Base-by-base conservation (phyloP, 1,140 invertebrate genomes). In the Ips typographus region DNA sequence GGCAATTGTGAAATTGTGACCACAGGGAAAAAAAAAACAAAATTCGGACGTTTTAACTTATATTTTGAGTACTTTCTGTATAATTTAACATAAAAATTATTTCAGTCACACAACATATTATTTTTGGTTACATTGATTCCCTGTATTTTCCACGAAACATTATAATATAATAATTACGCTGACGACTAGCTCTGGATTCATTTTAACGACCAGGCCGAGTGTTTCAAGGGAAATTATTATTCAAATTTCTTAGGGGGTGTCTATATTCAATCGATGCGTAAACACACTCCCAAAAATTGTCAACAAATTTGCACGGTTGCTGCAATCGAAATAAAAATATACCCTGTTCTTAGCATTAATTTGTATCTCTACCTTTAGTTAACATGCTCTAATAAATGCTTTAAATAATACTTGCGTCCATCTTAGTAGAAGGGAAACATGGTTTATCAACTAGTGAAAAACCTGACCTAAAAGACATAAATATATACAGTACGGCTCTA, bases 71-170 rank as follows among this genome's bases (percentile, higher is more conserved):
- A 72, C 62, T 65, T 70, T 70, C 40, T 63, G 22, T 71, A 64
- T 62, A 61, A 52, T 60, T 64, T 68, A 56, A 71, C 71, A 68
- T 68, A 65, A 58, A 59, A 41, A 70, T 65, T 53, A 63, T 68
- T 63, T 73, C 70, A 66, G 70, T 73, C 72, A 73, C 72, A 73
- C 66, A 70, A 57, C n/a, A n/a, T n/a, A n/a, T n/a, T n/a, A 65
- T 61, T 71, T 69, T 65, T 66, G 66, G 70, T 68, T 74, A 73
- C 65, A 66, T 56, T 69, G 60, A 63, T 44, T 74, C 73, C 73
- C 73, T 74, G 73, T 74, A 74, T 72, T 59, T 67, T 74, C 73
- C 73, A 73, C 69, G 68, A 72, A 74, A 65, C 44, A 63, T 6
- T 7, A 41, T 38, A 65, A 53, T 39, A n/a, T n/a, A n/a, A n/a